phyloP scores from a whole-genome alignment of 2,797 vertebrate species.

The Xyrichtys novacula region DNA sequence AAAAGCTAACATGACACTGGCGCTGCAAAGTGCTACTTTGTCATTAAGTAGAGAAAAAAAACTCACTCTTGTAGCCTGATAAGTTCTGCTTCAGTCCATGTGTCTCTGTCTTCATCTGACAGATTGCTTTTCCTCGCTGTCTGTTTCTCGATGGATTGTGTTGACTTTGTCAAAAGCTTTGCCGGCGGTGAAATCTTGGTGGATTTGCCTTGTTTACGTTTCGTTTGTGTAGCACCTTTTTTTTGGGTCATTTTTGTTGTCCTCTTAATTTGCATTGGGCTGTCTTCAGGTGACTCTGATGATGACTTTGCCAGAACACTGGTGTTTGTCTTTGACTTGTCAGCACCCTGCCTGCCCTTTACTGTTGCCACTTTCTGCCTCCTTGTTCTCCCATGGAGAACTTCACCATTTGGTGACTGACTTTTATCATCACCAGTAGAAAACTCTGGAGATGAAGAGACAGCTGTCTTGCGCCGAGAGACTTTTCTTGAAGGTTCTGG shows the following conservation, averaged over 20 bases:
- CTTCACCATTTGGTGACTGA: neutral
- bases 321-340: neutral
- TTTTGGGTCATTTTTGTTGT: neutral
- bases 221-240: neutral
- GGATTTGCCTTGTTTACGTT: constrained; percentile 13
- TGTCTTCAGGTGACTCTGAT: constrained; percentile 4
- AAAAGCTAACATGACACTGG: neutral
- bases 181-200: neutral
- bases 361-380: neutral
- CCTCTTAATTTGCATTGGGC: neutral
- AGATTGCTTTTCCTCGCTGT: neutral
- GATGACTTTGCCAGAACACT: neutral
- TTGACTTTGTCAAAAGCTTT: neutral
- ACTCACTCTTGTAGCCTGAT: constrained; percentile 78
- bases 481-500: constrained; percentile 1
- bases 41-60: neutral
- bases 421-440: neutral
- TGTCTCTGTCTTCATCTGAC: constrained; percentile 49
- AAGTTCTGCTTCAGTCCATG: constrained; percentile 81
- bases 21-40: neutral
- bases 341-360: neutral
- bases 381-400: constrained; percentile 15
- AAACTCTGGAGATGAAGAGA: neutral
- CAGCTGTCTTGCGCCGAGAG: neutral
- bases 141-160: constrained; percentile 28